These are phyloP conservation scores for Physella acuta DNA, from an alignment of 1,140 invertebrate genomes.

Conservation along the genomic window DNA sequence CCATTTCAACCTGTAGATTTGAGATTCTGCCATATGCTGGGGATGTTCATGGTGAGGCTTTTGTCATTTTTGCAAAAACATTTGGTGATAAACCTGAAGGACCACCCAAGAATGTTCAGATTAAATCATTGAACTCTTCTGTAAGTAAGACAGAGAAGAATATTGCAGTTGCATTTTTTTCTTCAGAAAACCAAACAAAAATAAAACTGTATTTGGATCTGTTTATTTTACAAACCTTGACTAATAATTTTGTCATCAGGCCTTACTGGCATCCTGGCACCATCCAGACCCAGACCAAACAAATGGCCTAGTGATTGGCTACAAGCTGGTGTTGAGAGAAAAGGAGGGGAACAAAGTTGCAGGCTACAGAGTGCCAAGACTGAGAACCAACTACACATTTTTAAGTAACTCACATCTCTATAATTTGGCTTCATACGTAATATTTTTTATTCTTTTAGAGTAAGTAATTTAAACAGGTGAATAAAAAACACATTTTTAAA, in stretches of 20 bases:
- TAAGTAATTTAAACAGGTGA: no score
- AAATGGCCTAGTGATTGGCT: constrained; percentile 90
- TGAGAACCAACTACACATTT: constrained; percentile 74
- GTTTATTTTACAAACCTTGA: no score
- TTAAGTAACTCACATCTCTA: constrained; percentile 20
- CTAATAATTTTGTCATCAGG: no score
- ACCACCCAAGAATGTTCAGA: constrained; percentile 28
- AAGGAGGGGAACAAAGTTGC: constrained; percentile 24
- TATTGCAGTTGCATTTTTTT: no score
- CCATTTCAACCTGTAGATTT: no score
- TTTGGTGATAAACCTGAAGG: constrained; percentile 27
- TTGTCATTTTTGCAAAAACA: constrained; percentile 32
- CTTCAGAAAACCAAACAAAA: not conserved
- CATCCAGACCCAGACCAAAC: constrained; percentile 64
- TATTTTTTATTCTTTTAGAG: no score
- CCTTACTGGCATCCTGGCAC: constrained; percentile 87
- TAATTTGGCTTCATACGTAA: no score
- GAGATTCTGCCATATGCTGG: constrained; percentile 38
- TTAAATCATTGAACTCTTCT: constrained; percentile 26
- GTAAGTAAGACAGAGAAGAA: constrained; percentile 24
- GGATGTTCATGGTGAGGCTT: constrained; percentile 33
- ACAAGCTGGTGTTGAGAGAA: constrained; percentile 81
- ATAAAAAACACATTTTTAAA: no score
- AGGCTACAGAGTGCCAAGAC: constrained; percentile 68
- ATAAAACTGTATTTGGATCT: no score